Base-by-base conservation (phyloP, 2,888 invertebrate species). In the Pseudolycoriella hygida region DNA sequence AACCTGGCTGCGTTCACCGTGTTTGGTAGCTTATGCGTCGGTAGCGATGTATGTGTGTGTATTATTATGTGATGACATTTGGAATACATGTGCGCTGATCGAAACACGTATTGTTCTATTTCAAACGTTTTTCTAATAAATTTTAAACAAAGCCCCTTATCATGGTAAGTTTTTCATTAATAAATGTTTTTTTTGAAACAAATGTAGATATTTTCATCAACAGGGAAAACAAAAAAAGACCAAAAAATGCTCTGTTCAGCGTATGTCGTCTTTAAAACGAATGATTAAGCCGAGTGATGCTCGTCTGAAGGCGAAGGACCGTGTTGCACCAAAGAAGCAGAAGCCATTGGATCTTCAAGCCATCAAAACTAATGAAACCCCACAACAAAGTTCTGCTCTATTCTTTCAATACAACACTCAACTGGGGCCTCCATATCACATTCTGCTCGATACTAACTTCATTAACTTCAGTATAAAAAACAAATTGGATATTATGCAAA, bases 391-490 rank as follows among this genome's bases (percentile, higher is more conserved):
- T 45, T 93, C 96, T 0, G 97, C 97, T 0, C 67, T 98, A 52
- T 98, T 96, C 66, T 96, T 98, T 59, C 83, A 90, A 60, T 98
- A 97, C 64, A 98, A 98, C 63, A 94, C 88, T 1, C 96, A 97
- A 60, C 68, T 99, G 14, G 98, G 98, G 0, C 98, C 98, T 1
- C 98, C 98, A 0, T 99, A 93, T 61, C 97, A 96, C 59, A 78
- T 99, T 37, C 69, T 99, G 14, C 50, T 66, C 32, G 98, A 99
- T 60, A 99, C 98, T 2, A 99, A 99, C 68, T 99, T 99, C 58
- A 81, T 99, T 8, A 98, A 99, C 60, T 97, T 98, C 59, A 89
- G 96, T 5, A 92, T 99, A 37, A 93, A 94, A 64, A 93, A 92
- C 60, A 96, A 97, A 68, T 68, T 99, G 51, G 98, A 99, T 59